Conservation (phyloP, 2,797 vertebrate genomes). For the Epinephelus coioides region DNA sequence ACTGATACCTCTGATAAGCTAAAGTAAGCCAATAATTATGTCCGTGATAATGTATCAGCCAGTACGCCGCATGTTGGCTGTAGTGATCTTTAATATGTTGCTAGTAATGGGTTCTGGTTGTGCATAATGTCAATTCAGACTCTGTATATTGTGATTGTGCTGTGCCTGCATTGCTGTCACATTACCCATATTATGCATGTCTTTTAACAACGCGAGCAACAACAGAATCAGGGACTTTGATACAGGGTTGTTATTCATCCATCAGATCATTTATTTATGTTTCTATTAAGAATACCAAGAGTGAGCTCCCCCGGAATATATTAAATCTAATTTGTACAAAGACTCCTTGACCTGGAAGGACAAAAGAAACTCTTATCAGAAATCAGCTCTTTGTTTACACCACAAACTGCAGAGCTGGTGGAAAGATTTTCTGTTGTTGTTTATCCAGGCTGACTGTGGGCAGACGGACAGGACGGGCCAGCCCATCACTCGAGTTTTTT, state of each 20-base stretch:
- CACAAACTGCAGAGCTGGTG: conserved; percentile 57
- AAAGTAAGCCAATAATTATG: neutral
- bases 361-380: conserved; percentile 4
- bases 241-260: conserved; percentile 13
- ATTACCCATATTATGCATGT: conserved; percentile 34
- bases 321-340: conserved; percentile 11
- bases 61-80: neutral
- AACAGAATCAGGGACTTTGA: conserved; percentile 10
- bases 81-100: conserved; percentile 8
- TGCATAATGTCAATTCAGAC: conserved; percentile 12
- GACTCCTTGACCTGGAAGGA: conserved; percentile 7
- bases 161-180: conserved; percentile 8
- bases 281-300: conserved; percentile 19
- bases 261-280: conserved; percentile 1
- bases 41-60: neutral
- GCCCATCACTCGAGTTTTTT: conserved; percentile 15
- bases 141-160: neutral
- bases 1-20: neutral
- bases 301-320: neutral
- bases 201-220: conserved; percentile 1
- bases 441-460: conserved; percentile 29
- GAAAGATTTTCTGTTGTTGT: conserved; percentile 60
- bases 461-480: conserved; percentile 26
- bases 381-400: conserved; percentile 68
- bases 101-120: conserved; percentile 8